phyloP scores from a whole-genome alignment of 2,113 vertebrate genomes.

The Drymodes brunneopygia region DNA sequence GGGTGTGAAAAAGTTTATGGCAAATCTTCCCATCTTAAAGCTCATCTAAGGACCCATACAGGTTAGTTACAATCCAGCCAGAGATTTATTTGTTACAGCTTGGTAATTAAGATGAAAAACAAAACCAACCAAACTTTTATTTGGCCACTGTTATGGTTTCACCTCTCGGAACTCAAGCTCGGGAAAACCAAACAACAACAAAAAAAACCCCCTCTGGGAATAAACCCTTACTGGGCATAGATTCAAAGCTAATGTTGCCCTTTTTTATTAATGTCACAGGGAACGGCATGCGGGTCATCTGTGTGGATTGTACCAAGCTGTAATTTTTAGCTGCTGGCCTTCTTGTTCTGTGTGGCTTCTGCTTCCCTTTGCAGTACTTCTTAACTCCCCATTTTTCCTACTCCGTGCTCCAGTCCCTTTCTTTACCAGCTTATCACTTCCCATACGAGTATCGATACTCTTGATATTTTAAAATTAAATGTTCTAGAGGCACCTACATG shows the following conservation, averaged over 20 bases:
- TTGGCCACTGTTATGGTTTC: slow-evolving; percentile 23
- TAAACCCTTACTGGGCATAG: background rate
- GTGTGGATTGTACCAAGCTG: slow-evolving; percentile 24
- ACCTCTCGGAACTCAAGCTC: background rate
- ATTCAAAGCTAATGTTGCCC: background rate
- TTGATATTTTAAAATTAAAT: slow-evolving; percentile 13
- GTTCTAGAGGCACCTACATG: slow-evolving; percentile 3
- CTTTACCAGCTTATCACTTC: background rate
- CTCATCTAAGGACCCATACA: slow-evolving; percentile 99
- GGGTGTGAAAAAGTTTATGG: slow-evolving; percentile 99
- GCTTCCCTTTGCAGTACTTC: background rate
- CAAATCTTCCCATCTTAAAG: slow-evolving; percentile 99
- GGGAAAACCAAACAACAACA: slow-evolving; percentile 4
- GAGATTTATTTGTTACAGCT: slow-evolving; percentile 52
- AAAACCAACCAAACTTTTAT: slow-evolving; percentile 19
- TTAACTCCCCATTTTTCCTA: background rate
- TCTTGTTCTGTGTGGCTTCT: background rate
- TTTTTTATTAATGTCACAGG: background rate
- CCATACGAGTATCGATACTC: background rate
- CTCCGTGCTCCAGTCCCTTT: background rate
- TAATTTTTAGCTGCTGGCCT: slow-evolving; percentile 35
- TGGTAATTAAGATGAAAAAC: slow-evolving; percentile 29
- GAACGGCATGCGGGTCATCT: background rate
- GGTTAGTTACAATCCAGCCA: slow-evolving; percentile 82
- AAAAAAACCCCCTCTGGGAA: background rate